Percentiles rank a stretch among this genome's conserved stretches.
Conservation (phyloP, 2,113 vertebrate genomes). For the Hemiscyllium ocellatum region DNA sequence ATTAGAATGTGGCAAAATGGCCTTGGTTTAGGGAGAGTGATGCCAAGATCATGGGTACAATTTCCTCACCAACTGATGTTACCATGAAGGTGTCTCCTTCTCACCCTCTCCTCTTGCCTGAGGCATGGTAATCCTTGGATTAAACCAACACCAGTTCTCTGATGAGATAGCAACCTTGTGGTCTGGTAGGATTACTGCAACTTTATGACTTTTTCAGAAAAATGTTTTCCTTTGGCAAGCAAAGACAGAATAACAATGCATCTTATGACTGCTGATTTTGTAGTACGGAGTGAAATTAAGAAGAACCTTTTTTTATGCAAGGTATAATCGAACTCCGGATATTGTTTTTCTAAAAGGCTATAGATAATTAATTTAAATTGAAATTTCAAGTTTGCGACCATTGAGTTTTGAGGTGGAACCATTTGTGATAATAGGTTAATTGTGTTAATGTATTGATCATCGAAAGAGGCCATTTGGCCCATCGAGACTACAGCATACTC, state of each 20-base stretch:
- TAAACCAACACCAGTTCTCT: too few relatives aligned
- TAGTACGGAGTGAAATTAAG: background rate
- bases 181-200: too few relatives aligned
- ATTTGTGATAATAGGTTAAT: background rate
- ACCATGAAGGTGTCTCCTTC: too few relatives aligned
- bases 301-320: background rate
- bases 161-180: too few relatives aligned
- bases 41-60: too few relatives aligned
- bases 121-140: too few relatives aligned
- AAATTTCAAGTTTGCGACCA: background rate
- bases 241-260: background rate
- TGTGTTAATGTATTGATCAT: background rate
- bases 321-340: background rate
- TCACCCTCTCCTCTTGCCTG: too few relatives aligned
- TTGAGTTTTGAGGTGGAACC: background rate
- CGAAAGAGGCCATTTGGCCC: too few relatives aligned
- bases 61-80: too few relatives aligned
- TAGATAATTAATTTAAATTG: background rate
- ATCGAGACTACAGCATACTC: too few relatives aligned
- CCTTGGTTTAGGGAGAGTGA: too few relatives aligned
- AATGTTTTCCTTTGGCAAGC: background rate
- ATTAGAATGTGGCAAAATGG: background rate
- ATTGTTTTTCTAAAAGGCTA: background rate
- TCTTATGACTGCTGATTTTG: background rate
- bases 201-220: background rate